phyloP scores from a whole-genome alignment of 2,888 invertebrate genomes.

The Willowsia nigromaculata region DNA sequence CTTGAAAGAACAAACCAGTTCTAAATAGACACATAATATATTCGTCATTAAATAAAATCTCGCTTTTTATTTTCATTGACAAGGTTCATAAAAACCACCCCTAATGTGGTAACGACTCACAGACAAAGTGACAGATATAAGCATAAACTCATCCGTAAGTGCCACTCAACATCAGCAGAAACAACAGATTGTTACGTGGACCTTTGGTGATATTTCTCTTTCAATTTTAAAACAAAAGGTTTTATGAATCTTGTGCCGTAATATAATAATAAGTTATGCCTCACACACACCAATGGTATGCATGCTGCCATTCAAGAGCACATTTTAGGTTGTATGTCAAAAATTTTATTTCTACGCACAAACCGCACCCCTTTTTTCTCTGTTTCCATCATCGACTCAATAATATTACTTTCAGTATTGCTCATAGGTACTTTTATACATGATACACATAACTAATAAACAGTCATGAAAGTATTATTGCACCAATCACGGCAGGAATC shows the following conservation, averaged over 20 bases:
- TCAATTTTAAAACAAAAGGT: constrained; percentile 26
- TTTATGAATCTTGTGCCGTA: not conserved
- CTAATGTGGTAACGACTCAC: constrained; percentile 52
- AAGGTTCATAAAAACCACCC: constrained; percentile 53
- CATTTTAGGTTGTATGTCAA: not conserved
- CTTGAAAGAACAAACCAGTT: constrained; percentile 48
- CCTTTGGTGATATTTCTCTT: constrained; percentile 35
- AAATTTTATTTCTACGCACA: not conserved
- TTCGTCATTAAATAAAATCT: constrained; percentile 63
- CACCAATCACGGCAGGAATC: constrained; percentile 19
- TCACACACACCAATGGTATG: not conserved
- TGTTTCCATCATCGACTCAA: constrained; percentile 2
- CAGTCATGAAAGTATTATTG: constrained; percentile 36
- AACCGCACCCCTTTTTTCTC: constrained; percentile 20
- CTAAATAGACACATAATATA: constrained; percentile 44
- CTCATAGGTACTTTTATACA: not conserved
- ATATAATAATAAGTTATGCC: not conserved
- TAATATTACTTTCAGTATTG: constrained; percentile 17
- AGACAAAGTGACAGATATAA: constrained; percentile 44
- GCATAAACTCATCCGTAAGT: constrained; percentile 26
- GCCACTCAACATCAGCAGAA: constrained; percentile 3
- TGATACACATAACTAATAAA: not conserved
- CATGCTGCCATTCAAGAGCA: not conserved
- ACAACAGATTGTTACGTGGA: not conserved
- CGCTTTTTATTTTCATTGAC: constrained; percentile 55